A percentile compares a stretch with the other conserved stretches of the same genome.
These are phyloP conservation scores for Spermophilus dauricus DNA, from an alignment of 2,113 vertebrate species.

Conservation along the genomic window DNA sequence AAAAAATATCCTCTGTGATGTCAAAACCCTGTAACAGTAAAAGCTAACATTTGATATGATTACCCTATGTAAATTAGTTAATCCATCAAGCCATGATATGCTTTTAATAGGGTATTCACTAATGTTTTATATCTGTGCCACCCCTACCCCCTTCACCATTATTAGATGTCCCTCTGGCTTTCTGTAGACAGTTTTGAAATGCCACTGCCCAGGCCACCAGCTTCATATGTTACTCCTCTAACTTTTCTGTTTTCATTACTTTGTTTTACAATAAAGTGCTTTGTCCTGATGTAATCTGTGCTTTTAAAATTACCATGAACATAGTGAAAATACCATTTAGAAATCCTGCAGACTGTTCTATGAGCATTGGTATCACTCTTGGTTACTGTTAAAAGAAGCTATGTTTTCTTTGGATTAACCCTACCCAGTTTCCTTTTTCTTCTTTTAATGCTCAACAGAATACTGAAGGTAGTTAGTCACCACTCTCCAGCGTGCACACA, in stretches of 20 bases:
- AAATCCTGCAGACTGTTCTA: background rate
- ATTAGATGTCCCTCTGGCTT: slow-evolving; percentile 43
- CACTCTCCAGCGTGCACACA: slow-evolving; percentile 66
- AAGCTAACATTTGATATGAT: slow-evolving; percentile 10
- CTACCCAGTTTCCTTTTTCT: slow-evolving; percentile 51
- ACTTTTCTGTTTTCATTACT: slow-evolving; percentile 30
- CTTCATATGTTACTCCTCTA: background rate
- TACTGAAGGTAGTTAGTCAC: slow-evolving; percentile 55
- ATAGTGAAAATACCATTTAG: slow-evolving; percentile 40
- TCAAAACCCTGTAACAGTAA: slow-evolving; percentile 1
- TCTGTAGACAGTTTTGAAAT: slow-evolving; percentile 34
- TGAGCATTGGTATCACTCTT: background rate
- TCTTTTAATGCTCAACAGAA: slow-evolving; percentile 56
- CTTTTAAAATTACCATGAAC: slow-evolving; percentile 43
- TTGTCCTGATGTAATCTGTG: slow-evolving; percentile 11
- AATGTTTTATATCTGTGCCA: background rate
- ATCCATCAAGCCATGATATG: background rate
- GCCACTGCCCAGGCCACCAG: background rate
- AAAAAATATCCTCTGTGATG: background rate
- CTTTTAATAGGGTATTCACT: slow-evolving; percentile 51
- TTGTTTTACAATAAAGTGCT: slow-evolving; percentile 67
- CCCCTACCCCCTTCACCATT: background rate
- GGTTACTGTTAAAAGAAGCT: slow-evolving; percentile 36
- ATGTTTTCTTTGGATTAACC: slow-evolving; percentile 31
- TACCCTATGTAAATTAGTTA: background rate